Conservation (phyloP, 92 coral and sea anemone species). For the Umimayanthus kanabou region DNA sequence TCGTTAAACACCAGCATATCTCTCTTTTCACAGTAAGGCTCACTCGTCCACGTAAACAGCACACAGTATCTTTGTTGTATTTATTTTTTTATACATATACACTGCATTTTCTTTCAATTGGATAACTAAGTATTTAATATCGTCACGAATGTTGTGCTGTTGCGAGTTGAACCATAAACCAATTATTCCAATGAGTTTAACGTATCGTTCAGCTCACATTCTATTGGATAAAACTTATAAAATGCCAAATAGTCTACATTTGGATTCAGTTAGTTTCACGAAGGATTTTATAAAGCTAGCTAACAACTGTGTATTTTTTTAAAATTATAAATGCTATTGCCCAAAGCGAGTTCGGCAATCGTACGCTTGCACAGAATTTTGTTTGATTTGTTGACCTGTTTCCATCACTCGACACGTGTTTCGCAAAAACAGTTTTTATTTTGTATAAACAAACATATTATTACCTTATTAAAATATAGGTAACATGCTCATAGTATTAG, state of each 20-base stretch:
- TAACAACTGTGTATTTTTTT: too few relatives aligned
- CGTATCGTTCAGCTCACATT: not conserved
- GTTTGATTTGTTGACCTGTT: not conserved
- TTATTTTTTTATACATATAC: too few relatives aligned
- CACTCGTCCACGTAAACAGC: not conserved
- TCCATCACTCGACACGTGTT: constrained; percentile 8
- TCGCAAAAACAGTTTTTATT: not conserved
- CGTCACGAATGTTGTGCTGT: not conserved
- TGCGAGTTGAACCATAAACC: not conserved
- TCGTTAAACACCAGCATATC: not conserved
- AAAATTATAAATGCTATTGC: too few relatives aligned
- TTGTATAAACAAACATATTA: not conserved
- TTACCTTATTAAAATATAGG: not conserved
- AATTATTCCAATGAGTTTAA: too few relatives aligned
- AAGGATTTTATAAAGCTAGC: not conserved
- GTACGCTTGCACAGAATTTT: not conserved
- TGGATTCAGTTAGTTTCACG: not conserved
- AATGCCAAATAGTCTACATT: not conserved
- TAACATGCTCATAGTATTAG: not conserved
- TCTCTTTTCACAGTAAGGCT: not conserved
- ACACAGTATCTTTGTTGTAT: not conserved
- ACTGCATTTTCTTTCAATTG: not conserved
- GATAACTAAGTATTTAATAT: not conserved
- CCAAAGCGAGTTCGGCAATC: too few relatives aligned
- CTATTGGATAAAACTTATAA: not conserved